Evolutionary conservation across 92 coral and sea anemone genomes (phyloP).

Genomic region (Umimayanthus chanpuru): DNA sequence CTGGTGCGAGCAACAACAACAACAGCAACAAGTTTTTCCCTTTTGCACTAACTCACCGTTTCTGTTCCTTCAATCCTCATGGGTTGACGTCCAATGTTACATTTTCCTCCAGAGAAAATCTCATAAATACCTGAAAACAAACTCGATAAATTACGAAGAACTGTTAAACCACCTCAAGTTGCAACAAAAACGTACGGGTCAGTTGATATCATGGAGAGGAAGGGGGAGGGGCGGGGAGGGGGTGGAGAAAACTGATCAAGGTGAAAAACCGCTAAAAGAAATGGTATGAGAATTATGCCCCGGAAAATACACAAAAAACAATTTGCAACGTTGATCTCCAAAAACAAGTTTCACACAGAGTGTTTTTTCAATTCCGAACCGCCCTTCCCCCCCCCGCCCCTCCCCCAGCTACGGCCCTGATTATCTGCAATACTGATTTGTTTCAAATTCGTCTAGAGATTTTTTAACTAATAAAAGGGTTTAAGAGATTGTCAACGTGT

Average conservation of each 20-base stretch:
- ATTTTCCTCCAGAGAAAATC: constrained; percentile 84
- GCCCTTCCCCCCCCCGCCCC: no score
- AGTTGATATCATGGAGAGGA: background rate
- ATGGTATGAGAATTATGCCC: no score
- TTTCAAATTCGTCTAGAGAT: no score
- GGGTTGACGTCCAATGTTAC: constrained; percentile 79
- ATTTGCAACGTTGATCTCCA: background rate
- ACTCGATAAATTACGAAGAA: background rate
- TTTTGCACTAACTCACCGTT: constrained; percentile 57
- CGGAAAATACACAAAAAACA: background rate
- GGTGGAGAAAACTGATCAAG: no score
- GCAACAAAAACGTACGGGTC: background rate
- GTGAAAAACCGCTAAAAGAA: no score
- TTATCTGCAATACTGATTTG: no score
- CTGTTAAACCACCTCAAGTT: background rate
- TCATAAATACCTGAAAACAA: constrained; percentile 80
- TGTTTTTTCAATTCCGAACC: no score
- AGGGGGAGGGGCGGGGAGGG: background rate
- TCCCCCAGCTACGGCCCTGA: no score
- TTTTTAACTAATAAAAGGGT: no score
- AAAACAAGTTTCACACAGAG: background rate
- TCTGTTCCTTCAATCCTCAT: constrained; percentile 76
- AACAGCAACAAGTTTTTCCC: no score
- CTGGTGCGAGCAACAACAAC: background rate
- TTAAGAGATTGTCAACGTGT: no score